phyloP scores from a whole-genome alignment of 2,888 invertebrate species.

The Halictus quadricinctus region DNA sequence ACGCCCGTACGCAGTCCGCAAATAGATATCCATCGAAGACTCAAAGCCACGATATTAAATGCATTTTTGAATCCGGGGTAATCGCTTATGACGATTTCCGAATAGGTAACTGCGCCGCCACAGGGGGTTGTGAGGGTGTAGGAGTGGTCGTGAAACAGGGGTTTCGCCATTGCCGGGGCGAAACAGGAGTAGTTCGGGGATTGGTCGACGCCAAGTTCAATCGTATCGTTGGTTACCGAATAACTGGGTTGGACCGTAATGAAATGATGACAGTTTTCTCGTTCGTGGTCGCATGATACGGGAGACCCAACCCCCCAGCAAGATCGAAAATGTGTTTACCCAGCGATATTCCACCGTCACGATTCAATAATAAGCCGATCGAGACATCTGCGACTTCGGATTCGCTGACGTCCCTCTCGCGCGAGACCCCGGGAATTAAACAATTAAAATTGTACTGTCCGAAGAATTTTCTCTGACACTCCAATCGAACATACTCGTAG shows the following conservation, averaged over 20 bases:
- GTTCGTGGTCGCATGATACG: slow-evolving; percentile 35
- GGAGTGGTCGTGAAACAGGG: not conserved
- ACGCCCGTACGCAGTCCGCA: not conserved
- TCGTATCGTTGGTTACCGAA: slow-evolving; percentile 40
- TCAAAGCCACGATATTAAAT: slow-evolving; percentile 24
- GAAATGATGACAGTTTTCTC: slow-evolving; percentile 48
- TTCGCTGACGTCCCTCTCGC: slow-evolving; percentile 5
- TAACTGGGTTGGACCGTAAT: slow-evolving; percentile 42
- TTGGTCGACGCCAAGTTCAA: slow-evolving; percentile 2
- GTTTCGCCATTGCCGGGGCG: too few species aligned
- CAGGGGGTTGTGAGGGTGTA: not conserved
- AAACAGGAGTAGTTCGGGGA: not conserved
- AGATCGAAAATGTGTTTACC: slow-evolving; percentile 47
- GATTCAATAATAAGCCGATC: slow-evolving; percentile 34
- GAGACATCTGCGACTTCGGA: slow-evolving; percentile 28
- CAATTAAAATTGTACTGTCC: too few species aligned
- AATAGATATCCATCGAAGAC: slow-evolving; percentile 28
- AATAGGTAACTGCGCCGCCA: not conserved
- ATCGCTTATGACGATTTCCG: slow-evolving; percentile 47
- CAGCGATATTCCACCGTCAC: slow-evolving; percentile 8
- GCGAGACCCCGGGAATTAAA: not conserved
- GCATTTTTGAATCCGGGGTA: slow-evolving; percentile 36
- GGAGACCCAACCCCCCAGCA: not conserved
- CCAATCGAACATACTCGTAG: too few species aligned
- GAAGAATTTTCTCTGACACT: too few species aligned